Evolutionary conservation across 2,888 invertebrate species (phyloP).

Genomic region (Norana najaformis): DNA sequence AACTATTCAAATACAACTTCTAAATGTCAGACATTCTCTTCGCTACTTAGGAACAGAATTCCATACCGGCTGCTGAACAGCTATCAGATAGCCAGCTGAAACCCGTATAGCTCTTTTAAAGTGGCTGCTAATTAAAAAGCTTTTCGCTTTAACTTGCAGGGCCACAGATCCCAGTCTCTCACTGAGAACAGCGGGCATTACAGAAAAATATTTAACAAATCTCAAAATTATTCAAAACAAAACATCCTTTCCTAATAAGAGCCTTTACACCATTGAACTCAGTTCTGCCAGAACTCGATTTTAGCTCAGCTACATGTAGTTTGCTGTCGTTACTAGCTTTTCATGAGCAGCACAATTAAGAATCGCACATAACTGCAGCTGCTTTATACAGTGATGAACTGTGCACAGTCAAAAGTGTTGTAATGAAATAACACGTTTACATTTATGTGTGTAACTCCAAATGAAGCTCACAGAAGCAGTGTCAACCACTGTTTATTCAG

Average conservation of each 20-base stretch:
- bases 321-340: too few species aligned
- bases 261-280: neutral
- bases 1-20: neutral
- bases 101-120: neutral
- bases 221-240: neutral
- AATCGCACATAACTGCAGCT: too few species aligned
- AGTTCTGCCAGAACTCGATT: neutral
- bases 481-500: neutral
- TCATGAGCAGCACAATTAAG: neutral
- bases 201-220: neutral
- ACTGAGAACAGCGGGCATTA: neutral
- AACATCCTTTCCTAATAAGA: neutral
- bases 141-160: neutral
- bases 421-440: neutral
- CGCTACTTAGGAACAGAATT: neutral
- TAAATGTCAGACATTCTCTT: neutral
- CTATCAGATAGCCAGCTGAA: neutral
- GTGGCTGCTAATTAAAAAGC: neutral
- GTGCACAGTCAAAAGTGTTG: neutral
- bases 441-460: too few species aligned
- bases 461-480: conserved; percentile 6
- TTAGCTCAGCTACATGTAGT: neutral
- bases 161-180: neutral
- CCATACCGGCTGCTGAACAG: neutral
- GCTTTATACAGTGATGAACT: neutral